phyloP scores from a whole-genome alignment of 2,797 vertebrate genomes.

The Rhynchonycteris naso region DNA sequence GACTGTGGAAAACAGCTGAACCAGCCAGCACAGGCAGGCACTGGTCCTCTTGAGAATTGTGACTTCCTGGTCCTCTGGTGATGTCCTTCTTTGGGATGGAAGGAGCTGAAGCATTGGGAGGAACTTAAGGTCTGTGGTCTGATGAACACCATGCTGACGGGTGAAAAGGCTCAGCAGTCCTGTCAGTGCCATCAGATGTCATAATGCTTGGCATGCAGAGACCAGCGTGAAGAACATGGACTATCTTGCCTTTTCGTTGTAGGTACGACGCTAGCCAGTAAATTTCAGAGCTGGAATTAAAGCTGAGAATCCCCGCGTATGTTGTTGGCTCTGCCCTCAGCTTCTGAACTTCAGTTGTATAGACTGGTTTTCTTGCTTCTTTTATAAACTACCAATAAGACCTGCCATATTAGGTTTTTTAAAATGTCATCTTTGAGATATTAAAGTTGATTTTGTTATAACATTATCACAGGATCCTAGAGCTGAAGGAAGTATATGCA shows the following conservation, averaged over 20 bases:
- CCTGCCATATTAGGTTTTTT: not conserved
- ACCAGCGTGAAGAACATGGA: not conserved
- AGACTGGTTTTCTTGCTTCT: slow-evolving; percentile 33
- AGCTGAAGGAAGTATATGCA: not conserved
- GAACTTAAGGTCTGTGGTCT: not conserved
- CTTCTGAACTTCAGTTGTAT: slow-evolving; percentile 1
- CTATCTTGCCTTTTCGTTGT: not conserved
- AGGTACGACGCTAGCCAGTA: not conserved
- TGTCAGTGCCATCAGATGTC: not conserved
- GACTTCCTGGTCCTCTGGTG: not conserved
- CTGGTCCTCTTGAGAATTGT: not conserved
- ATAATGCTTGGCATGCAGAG: not conserved
- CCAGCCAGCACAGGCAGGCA: rapidly evolving
- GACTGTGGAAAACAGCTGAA: not conserved
- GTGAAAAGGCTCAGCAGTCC: not conserved
- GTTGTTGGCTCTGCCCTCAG: not conserved
- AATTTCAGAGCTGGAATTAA: not conserved
- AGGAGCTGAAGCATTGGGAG: not conserved
- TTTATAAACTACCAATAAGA: slow-evolving; percentile 36
- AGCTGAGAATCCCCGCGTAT: not conserved
- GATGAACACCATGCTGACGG: not conserved
- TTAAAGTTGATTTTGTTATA: slow-evolving; percentile 41
- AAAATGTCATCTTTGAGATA: not conserved
- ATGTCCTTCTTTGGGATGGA: not conserved
- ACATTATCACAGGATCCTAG: not conserved